Evolutionary conservation across 2,113 vertebrate species (phyloP), one percentile per base, ranked within the genome.

Genomic region (Varanus salvator): DNA sequence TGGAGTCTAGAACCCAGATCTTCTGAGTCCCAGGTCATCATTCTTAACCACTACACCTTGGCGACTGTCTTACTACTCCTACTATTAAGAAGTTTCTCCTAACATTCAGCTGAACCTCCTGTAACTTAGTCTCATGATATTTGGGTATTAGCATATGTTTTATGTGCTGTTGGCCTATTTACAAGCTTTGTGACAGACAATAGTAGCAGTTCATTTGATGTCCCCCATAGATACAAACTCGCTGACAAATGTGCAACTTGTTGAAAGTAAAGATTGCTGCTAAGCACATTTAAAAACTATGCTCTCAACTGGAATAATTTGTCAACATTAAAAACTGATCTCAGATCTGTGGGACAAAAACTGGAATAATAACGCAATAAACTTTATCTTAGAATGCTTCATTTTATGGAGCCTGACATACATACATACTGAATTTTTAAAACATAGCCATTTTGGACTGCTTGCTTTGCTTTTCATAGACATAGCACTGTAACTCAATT

Each of bases 401-500:
- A 50, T 85, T 74, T 85, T n/a, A n/a, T 64, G 93, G 48, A 68
- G 90, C 85, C 64, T 89, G 80, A 90, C 94, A 92, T 91, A 92
- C 38, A 31, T 6, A n/a, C 50, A 6, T 64, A 21, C 93, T 82
- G 80, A 90, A 95, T 93, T 94, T 86, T 94, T 89, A 95, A 94
- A 95, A 92, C 88, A 86, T 29, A 92, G 87, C 87, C 91, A 87
- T 91, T 80, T 88, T 91, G 85, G 85, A 91, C 90, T 90, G 77
- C 80, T 90, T 88, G 87, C 68, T 21, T 83, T 86, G 93, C 93
- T 92, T 89, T 14, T 66, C 69, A 93, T 96, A 93, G 94, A 94
- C 83, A 96, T 96, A 95, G 96, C 95, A 94, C 93, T 94, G 94
- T 91, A 93, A 85, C 95, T 97, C 96, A 96, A 94, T 15, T 81